Evolutionary conservation across 2,888 invertebrate species (phyloP).

Genomic region (Acanthacorydalis orientalis): DNA sequence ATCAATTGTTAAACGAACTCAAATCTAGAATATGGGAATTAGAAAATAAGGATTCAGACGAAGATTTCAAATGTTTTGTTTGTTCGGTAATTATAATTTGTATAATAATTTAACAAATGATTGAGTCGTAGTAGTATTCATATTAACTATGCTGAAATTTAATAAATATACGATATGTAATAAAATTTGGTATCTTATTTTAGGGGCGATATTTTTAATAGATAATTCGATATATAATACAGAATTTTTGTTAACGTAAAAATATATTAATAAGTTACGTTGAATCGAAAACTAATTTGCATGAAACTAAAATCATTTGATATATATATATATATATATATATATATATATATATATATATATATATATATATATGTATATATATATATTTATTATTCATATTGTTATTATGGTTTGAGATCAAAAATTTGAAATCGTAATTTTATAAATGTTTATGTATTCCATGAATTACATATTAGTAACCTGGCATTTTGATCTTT

Average conservation of each 20-base stretch:
- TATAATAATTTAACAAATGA: too few species aligned
- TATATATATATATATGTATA: too few species aligned
- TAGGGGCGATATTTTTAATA: too few species aligned
- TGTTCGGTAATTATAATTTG: constrained; percentile 41
- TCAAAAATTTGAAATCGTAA: background rate
- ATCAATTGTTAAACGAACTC: constrained; percentile 36
- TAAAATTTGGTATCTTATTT: too few species aligned
- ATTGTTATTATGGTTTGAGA: background rate
- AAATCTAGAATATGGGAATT: constrained; percentile 36
- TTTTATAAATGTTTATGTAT: background rate
- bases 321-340: too few species aligned
- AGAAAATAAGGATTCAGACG: constrained; percentile 26
- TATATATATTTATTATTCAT: too few species aligned
- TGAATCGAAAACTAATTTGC: background rate
- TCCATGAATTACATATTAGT: background rate
- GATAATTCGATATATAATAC: too few species aligned
- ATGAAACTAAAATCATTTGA: too few species aligned
- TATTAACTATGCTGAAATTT: too few species aligned
- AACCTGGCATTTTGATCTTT: constrained; percentile 10
- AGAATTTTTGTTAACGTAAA: background rate
- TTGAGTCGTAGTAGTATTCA: too few species aligned
- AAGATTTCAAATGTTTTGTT: constrained; percentile 50
- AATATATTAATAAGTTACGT: background rate
- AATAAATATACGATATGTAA: too few species aligned
- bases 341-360: too few species aligned